These are phyloP conservation scores for Byasa hedistus DNA, from an alignment of 2,888 invertebrate species.

Conservation along the genomic window DNA sequence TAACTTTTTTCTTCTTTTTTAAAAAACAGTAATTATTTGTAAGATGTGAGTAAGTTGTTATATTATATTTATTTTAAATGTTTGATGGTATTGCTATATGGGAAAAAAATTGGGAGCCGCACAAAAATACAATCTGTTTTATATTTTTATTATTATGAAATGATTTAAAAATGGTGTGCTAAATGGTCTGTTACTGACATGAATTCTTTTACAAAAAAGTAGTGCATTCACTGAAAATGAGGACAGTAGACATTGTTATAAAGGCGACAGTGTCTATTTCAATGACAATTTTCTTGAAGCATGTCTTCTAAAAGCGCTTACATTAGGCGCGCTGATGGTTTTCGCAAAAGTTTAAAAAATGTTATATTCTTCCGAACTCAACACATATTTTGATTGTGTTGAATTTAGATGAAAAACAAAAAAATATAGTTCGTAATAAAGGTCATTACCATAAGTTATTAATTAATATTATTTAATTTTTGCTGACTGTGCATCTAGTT, in stretches of 20 bases:
- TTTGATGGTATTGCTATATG: too few relatives aligned
- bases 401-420: not conserved
- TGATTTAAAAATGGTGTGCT: not conserved
- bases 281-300: constrained; percentile 18
- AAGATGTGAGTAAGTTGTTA: too few relatives aligned
- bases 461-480: not conserved
- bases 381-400: not conserved
- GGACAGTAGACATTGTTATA: constrained; percentile 14
- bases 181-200: not conserved
- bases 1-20: too few relatives aligned
- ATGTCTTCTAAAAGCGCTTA: not conserved
- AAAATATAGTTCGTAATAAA: too few relatives aligned
- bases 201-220: constrained; percentile 3
- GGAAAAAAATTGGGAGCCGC: too few relatives aligned
- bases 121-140: too few relatives aligned
- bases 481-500: not conserved
- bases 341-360: not conserved
- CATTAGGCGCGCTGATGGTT: not conserved
- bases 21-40: too few relatives aligned
- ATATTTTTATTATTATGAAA: not conserved
- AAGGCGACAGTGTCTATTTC: constrained; percentile 6
- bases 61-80: too few relatives aligned
- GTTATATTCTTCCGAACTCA: not conserved
- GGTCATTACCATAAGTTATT: too few relatives aligned
- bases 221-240: constrained; percentile 9